Conservation (phyloP, 2,888 invertebrate species). For the Yponomeuta malinellus region DNA sequence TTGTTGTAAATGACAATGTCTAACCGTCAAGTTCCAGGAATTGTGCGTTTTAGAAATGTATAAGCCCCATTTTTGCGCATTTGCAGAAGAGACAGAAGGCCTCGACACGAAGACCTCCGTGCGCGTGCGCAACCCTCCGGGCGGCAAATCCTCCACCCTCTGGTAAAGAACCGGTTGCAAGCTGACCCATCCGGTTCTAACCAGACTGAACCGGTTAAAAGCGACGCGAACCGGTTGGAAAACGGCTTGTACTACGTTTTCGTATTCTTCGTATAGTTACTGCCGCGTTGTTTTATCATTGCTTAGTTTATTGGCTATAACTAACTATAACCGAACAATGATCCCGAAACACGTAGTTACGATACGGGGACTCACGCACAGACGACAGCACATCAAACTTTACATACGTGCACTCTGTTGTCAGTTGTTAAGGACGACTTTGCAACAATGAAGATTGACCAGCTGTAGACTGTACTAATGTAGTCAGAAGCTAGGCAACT, state of each 20-base stretch:
- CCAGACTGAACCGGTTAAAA: neutral
- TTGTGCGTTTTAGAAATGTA: too few species aligned
- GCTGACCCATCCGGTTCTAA: neutral
- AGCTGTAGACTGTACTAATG: too few species aligned
- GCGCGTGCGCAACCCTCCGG: conserved; percentile 92
- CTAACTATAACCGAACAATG: too few species aligned
- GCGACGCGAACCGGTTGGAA: neutral
- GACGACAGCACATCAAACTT: too few species aligned
- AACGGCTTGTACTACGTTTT: neutral
- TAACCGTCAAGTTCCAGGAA: too few species aligned
- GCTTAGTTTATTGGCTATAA: neutral
- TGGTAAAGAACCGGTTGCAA: conserved; percentile 78
- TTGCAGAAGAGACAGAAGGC: conserved; percentile 86
- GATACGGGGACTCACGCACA: too few species aligned
- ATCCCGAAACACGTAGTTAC: too few species aligned
- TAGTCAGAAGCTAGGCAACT: too few species aligned
- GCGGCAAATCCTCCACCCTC: conserved; percentile 89
- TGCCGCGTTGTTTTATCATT: neutral
- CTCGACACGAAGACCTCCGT: conserved; percentile 85
- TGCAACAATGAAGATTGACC: too few species aligned
- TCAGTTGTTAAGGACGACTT: too few species aligned
- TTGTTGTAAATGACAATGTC: too few species aligned
- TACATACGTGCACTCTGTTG: too few species aligned
- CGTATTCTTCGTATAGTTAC: neutral
- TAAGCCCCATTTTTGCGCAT: conserved; percentile 22